Percentiles rank a stretch among this genome's conserved stretches.
These are phyloP conservation scores for Yponomeuta malinellus DNA, from an alignment of 2,888 invertebrate species.

Conservation along the genomic window DNA sequence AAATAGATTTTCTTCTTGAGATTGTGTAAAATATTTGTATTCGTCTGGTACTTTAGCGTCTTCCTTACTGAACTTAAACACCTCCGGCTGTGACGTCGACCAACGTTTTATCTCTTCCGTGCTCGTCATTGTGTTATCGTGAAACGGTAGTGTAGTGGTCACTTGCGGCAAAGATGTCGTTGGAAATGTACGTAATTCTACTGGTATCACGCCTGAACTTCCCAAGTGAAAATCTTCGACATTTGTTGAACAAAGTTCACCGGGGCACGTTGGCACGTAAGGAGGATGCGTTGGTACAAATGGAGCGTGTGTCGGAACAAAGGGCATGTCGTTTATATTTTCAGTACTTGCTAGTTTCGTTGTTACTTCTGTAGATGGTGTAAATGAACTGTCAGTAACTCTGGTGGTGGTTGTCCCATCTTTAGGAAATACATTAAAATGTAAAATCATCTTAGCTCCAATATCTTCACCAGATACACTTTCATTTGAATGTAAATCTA, in stretches of 20 bases:
- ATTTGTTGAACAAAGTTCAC: constrained; percentile 36
- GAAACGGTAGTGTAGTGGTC: constrained; percentile 34
- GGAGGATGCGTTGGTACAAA: constrained; percentile 24
- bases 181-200: constrained; percentile 32
- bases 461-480: background rate
- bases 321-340: constrained; percentile 12
- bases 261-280: constrained; percentile 33
- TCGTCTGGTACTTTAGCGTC: constrained; percentile 58
- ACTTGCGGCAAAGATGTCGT: constrained; percentile 28
- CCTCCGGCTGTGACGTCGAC: constrained; percentile 43
- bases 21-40: constrained; percentile 10
- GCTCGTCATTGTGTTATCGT: constrained; percentile 32
- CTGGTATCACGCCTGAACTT: constrained; percentile 58
- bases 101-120: constrained; percentile 29
- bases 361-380: constrained; percentile 23
- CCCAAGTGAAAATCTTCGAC: constrained; percentile 61
- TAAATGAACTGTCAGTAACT: constrained; percentile 22
- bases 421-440: constrained; percentile 78
- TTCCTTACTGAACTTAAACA: constrained; percentile 55
- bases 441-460: constrained; percentile 77
- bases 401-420: constrained; percentile 34
- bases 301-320: constrained; percentile 23
- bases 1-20: background rate
- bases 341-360: constrained; percentile 17
- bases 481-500: background rate